Percentiles rank a stretch among this genome's conserved stretches.
These are phyloP conservation scores for Caracal caracal DNA, from an alignment of 2,113 vertebrate species.

Conservation along the genomic window DNA sequence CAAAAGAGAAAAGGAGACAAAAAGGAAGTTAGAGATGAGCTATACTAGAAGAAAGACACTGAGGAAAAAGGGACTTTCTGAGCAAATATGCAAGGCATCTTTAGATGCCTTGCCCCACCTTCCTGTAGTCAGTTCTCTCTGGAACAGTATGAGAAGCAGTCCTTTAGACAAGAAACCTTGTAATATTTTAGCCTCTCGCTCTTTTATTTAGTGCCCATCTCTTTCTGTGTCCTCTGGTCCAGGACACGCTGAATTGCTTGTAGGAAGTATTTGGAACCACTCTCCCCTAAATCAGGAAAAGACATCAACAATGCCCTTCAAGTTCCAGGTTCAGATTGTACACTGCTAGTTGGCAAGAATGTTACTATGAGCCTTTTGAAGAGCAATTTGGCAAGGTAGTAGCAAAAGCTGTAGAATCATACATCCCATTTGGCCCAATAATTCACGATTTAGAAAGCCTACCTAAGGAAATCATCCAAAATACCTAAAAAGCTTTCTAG, in stretches of 20 bases:
- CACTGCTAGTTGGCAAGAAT: not conserved
- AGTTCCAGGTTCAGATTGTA: not conserved
- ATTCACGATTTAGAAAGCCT: constrained; percentile 26
- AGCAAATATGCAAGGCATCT: not conserved
- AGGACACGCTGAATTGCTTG: not conserved
- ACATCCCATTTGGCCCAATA: constrained; percentile 4
- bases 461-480: constrained; percentile 51
- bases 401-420: constrained; percentile 4
- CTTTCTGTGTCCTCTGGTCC: not conserved
- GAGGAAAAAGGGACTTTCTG: not conserved
- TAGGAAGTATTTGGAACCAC: constrained; percentile 22
- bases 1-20: not conserved
- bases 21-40: not conserved
- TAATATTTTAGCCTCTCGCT: not conserved
- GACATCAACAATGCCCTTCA: not conserved
- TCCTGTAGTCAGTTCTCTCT: not conserved
- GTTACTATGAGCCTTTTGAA: not conserved
- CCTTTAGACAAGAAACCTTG: not conserved
- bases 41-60: not conserved
- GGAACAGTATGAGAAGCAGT: not conserved
- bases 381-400: constrained; percentile 6
- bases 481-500: constrained; percentile 47
- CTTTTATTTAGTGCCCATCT: not conserved
- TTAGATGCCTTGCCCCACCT: not conserved
- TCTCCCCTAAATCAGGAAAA: not conserved